Conservation (phyloP, 2,113 vertebrate species). For the Amphiprion ocellaris region DNA sequence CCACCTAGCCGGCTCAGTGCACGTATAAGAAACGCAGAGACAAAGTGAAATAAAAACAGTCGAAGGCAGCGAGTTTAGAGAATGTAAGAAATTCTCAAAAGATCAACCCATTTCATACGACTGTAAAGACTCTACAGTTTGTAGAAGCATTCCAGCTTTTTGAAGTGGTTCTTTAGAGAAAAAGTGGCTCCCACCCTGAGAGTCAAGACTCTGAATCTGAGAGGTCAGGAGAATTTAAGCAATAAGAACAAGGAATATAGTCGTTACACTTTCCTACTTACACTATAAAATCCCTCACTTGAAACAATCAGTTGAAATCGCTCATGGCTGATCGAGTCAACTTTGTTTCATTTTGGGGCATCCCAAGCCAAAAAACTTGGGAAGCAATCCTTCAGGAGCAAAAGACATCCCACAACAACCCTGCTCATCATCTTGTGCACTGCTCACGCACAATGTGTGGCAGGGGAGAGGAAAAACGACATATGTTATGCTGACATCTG, state of each 20-base stretch:
- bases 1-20: conserved; percentile 6
- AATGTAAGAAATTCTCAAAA: conserved; percentile 26
- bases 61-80: conserved; percentile 11
- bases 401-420: conserved; percentile 4
- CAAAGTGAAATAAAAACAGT: conserved; percentile 19
- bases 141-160: conserved; percentile 23
- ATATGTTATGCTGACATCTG: conserved; percentile 61
- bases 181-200: not conserved
- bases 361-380: not conserved
- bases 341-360: not conserved
- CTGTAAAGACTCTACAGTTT: conserved; percentile 2
- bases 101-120: conserved; percentile 9
- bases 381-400: not conserved
- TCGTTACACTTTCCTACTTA: not conserved
- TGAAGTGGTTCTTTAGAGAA: conserved; percentile 20
- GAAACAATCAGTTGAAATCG: not conserved
- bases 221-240: not conserved
- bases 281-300: not conserved
- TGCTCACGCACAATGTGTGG: conserved; percentile 43
- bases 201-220: too few relatives aligned
- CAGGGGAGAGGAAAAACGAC: conserved; percentile 49
- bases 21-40: conserved; percentile 28
- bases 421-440: not conserved
- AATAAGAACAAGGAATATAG: not conserved
- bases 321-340: not conserved